These are phyloP conservation scores for Eupristina koningsbergeri DNA, from an alignment of 1,140 invertebrate genomes.

Conservation along the genomic window DNA sequence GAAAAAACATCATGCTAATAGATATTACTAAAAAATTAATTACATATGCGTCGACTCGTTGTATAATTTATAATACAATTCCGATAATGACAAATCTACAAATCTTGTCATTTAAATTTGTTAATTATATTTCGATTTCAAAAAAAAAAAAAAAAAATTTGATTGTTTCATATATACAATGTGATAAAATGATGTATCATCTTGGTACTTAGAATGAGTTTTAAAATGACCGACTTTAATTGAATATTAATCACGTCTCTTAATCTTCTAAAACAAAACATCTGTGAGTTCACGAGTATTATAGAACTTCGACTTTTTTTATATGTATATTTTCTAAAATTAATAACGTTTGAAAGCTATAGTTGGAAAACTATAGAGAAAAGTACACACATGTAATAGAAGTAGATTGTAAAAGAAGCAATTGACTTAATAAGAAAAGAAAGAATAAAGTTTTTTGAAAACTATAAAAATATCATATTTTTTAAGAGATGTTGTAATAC, in stretches of 20 bases:
- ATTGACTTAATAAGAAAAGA: neutral
- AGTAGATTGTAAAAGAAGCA: neutral
- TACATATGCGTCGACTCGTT: neutral
- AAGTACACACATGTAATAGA: neutral
- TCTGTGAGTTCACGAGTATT: neutral
- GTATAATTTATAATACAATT: neutral
- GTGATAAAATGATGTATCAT: conserved; percentile 22
- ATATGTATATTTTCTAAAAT: neutral
- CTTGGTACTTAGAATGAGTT: conserved; percentile 14
- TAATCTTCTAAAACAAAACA: conserved; percentile 22
- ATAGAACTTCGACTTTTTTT: neutral
- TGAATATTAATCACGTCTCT: conserved; percentile 4
- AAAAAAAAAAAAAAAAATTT: neutral
- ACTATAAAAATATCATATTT: too few species aligned
- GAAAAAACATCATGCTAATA: too few species aligned
- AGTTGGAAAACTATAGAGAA: neutral
- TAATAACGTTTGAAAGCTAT: neutral
- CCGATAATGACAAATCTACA: neutral
- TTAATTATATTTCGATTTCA: neutral
- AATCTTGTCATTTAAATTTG: neutral
- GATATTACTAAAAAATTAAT: neutral
- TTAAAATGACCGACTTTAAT: conserved; percentile 15
- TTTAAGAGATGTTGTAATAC: too few species aligned
- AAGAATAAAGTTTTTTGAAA: neutral
- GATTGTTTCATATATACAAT: neutral